Base-by-base conservation (phyloP, 2,797 vertebrate species). In the Rachycentron canadum region DNA sequence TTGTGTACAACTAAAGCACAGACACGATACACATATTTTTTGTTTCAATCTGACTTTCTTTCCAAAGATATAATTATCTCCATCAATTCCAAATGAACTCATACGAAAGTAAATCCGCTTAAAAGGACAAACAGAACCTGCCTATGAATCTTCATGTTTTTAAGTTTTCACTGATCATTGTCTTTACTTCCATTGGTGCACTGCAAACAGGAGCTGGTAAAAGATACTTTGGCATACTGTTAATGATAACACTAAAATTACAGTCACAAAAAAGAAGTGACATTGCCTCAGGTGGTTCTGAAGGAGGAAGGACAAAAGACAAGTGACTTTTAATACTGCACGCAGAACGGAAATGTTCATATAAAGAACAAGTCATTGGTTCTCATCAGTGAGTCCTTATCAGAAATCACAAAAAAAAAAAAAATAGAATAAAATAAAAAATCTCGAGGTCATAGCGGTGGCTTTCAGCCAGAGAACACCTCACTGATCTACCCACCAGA, bases 381-480 rank as follows among this genome's bases (percentile, higher is more conserved):
- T 38, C 34, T 53, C 23, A 55, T 50, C 36, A 38, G 41, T 57
- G 40, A n/a, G 16, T 52, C 28, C 2, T 36, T 23, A 65, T 25
- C 6, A 47, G 23, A 65, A 45, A 13, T 14, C 23, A 21, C 1
- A 3, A 3, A 23, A 30, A 3, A 23, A 30, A 2, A 23, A 30
- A 3, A 23, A 30, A 2, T 50, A n/a, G n/a, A n/a, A n/a, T n/a
- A n/a, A n/a, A n/a, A n/a, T n/a, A 23, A 30, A 3, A 23, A 30
- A 2, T 50, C 30, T 56, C 21, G 25, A 76, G 69, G 81, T 83
- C 78, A 77, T 26, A 76, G 50, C 2, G 10, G 30, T 64, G 25
- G 52, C 45, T 67, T 40, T 23, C 36, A 68, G 56, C 36, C 71
- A 38, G 43, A 26, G 25, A 55, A 60, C 2, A 40, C n/a, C 43